Evolutionary conservation across 2,797 vertebrate genomes (phyloP), one percentile per base, ranked within the genome.

Genomic region (Apodemus agrarius): DNA sequence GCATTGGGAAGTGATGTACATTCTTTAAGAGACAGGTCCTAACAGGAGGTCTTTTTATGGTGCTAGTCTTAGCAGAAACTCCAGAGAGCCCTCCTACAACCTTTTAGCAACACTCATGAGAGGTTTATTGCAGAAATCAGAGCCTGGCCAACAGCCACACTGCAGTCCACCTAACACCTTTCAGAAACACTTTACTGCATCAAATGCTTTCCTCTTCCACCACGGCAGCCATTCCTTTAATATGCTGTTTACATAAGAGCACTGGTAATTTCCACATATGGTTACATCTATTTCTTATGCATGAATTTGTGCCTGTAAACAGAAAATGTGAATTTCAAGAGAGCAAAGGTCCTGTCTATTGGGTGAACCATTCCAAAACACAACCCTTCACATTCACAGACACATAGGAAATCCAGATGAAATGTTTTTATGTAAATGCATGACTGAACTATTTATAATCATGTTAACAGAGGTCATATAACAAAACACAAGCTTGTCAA

Each of bases 391-490:
- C 13, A 57, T 31, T 9, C 59, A 87, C 0, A 49, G 63, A 61
- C 69, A 96, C 93, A 74, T 31, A 69, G 49, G 43, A 93, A 79
- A 74, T 26, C 67, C 19, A 72, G 80, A 88, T 59, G 19, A 74
- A 92, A 54, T 80, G 57, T 63, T 40, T 61, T 61, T 24, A 63
- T 59, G 37, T 82, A 29, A 75, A 76, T 86, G 49, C 82, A 31
- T 65, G 34, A 86, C 54, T 87, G 76, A 89, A 67, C 88, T 84
- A 91, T 69, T 83, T 92, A 72, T 65, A 94, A 84, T 61, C 21
- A 79, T 17, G 59, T 29, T 78, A 54, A 87, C 40, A 31, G 83
- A 29, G 52, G 69, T 83, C 75, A 81, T 14, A 26, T 54, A 92
- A 89, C 13, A 67, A 40, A 69, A 76, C 46, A 21, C 54, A 54